A percentile compares a stretch with the other conserved stretches of the same genome.
Evolutionary conservation across 2,113 vertebrate genomes (phyloP).

Genomic region (Albula glossodonta): DNA sequence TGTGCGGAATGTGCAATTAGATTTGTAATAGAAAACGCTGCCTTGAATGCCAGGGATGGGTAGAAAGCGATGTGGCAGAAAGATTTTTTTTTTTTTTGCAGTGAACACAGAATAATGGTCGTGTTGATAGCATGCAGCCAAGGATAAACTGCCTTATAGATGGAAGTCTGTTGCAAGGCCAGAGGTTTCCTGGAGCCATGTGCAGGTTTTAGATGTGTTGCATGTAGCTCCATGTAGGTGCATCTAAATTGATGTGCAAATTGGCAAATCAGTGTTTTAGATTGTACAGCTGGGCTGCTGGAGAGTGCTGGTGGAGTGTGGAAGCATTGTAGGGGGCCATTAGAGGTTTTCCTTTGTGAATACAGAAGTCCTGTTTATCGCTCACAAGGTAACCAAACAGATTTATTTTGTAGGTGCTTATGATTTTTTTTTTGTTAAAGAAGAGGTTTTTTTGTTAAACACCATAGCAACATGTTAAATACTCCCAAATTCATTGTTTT

Average conservation of each 20-base stretch:
- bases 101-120: constrained; percentile 57
- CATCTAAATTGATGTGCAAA: constrained; percentile 6
- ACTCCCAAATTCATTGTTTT: too few species aligned
- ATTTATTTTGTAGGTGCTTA: neutral
- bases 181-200: neutral
- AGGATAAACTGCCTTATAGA: constrained; percentile 6
- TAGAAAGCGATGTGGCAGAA: constrained; percentile 47
- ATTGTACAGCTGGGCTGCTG: neutral
- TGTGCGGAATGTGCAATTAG: constrained; percentile 99
- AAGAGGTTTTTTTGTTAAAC: too few species aligned
- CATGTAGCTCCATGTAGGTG: neutral
- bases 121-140: neutral
- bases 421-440: too few species aligned
- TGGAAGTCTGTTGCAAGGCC: constrained; percentile 9
- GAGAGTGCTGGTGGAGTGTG: neutral
- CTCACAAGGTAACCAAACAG: neutral
- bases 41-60: constrained; percentile 57
- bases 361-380: neutral
- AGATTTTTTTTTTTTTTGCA: constrained; percentile 33
- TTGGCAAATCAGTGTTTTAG: neutral
- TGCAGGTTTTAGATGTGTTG: neutral
- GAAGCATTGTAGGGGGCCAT: neutral
- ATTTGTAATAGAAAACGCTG: constrained; percentile 88
- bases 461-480: too few species aligned
- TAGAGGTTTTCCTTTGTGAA: neutral